A percentile compares a stretch with the other conserved stretches of the same genome.
These are phyloP conservation scores for Exocentrus adspersus DNA, from an alignment of 2,888 invertebrate species.

Conservation along the genomic window DNA sequence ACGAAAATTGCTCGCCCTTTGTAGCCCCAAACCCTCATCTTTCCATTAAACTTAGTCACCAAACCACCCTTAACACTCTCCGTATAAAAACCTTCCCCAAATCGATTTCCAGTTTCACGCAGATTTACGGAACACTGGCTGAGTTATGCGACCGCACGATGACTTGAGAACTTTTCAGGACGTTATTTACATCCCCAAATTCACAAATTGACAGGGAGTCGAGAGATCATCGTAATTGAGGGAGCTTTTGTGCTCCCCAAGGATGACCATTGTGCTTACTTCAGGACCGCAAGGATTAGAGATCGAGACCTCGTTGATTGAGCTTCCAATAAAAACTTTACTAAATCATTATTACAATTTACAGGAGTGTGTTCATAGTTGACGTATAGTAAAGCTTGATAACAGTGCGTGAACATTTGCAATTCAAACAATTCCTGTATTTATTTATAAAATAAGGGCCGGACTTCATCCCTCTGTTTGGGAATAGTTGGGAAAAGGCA, in stretches of 20 bases:
- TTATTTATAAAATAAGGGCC: no score
- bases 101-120: slow-evolving; percentile 27
- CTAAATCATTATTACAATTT: no score
- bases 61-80: not conserved
- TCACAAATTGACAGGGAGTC: slow-evolving; percentile 27
- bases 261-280: slow-evolving; percentile 10
- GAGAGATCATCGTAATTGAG: slow-evolving; percentile 32
- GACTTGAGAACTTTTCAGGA: slow-evolving; percentile 14
- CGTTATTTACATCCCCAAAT: slow-evolving; percentile 23
- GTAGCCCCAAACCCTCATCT: slow-evolving; percentile 10
- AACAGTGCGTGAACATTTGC: no score
- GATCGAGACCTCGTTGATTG: slow-evolving; percentile 9
- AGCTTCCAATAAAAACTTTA: not conserved
- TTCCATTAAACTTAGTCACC: slow-evolving; percentile 18
- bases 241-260: slow-evolving; percentile 18
- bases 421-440: no score
- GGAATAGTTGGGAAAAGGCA: no score
- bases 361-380: no score
- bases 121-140: slow-evolving; percentile 13
- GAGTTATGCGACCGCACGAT: not conserved
- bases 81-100: slow-evolving; percentile 10
- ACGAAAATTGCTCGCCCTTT: no score
- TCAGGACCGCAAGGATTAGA: not conserved
- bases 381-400: no score
- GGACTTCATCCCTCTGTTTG: no score